phyloP scores from a whole-genome alignment of 2,888 invertebrate species.

The Anthophora plumipes region DNA sequence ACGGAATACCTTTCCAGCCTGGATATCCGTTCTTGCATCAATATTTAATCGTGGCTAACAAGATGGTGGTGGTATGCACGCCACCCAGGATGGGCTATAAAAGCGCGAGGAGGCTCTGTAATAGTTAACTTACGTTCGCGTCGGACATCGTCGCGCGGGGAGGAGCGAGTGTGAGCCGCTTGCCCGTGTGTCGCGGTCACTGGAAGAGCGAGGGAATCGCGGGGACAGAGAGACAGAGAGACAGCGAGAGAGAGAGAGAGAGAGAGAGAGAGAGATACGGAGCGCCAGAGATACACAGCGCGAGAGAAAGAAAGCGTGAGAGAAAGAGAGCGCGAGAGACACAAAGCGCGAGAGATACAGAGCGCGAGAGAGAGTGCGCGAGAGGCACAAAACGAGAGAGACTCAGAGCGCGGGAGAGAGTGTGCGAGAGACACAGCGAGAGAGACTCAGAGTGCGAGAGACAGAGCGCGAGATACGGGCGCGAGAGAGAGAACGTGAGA shows the following conservation, averaged over 20 bases:
- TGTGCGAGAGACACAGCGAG: slow-evolving; percentile 5
- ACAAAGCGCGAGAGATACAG: not conserved
- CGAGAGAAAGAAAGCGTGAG: slow-evolving; percentile 1
- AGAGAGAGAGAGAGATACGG: not conserved
- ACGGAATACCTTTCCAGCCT: slow-evolving; percentile 49
- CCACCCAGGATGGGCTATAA: slow-evolving; percentile 74
- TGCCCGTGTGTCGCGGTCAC: slow-evolving; percentile 16
- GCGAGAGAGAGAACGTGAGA: not conserved
- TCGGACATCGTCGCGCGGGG: slow-evolving; percentile 44
- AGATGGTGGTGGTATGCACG: slow-evolving; percentile 77
- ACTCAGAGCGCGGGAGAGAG: too few species aligned
- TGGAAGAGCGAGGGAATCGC: not conserved
- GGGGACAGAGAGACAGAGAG: slow-evolving; percentile 5
- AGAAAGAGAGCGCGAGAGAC: not conserved
- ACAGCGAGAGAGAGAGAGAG: slow-evolving; percentile 7
- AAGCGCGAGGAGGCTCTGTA: slow-evolving; percentile 64
- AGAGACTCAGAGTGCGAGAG: not conserved
- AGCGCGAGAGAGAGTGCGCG: not conserved
- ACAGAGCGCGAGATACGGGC: slow-evolving; percentile 6
- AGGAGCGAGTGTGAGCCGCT: not conserved
- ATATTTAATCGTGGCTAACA: slow-evolving; percentile 77
- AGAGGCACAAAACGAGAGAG: too few species aligned
- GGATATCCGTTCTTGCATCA: slow-evolving; percentile 74
- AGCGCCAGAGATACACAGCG: slow-evolving; percentile 2
- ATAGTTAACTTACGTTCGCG: slow-evolving; percentile 67